Evolutionary conservation across 1,140 invertebrate species (phyloP).

Genomic region (Potamilus streckersoni): DNA sequence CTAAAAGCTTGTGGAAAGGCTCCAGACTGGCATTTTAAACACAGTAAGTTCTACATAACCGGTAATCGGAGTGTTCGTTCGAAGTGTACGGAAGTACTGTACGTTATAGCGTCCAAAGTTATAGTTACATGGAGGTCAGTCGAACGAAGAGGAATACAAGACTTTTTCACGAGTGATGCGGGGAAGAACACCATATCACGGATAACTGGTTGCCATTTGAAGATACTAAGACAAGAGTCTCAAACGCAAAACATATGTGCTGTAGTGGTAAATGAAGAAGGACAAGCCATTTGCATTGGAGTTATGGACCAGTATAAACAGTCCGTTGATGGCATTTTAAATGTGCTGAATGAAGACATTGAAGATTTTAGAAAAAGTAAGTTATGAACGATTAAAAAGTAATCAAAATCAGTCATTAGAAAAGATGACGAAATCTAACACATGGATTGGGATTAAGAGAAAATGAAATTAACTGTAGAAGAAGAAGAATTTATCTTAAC

Average conservation of each 20-base stretch:
- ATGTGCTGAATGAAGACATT: slow-evolving; percentile 34
- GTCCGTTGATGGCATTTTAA: slow-evolving; percentile 39
- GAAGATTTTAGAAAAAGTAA: slow-evolving; percentile 28
- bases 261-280: slow-evolving; percentile 2
- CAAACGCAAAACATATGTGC: neutral
- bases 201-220: neutral
- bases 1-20: too few relatives aligned
- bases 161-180: neutral
- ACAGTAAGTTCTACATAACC: too few relatives aligned
- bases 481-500: too few relatives aligned
- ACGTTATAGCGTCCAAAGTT: neutral
- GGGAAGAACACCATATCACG: neutral
- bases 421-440: too few relatives aligned
- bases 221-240: slow-evolving; percentile 2
- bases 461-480: too few relatives aligned
- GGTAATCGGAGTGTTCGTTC: too few relatives aligned
- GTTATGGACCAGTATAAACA: neutral
- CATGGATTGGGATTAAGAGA: too few relatives aligned
- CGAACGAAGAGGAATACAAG: slow-evolving; percentile 3
- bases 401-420: slow-evolving; percentile 10
- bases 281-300: slow-evolving; percentile 2
- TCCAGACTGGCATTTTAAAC: too few relatives aligned
- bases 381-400: slow-evolving; percentile 18
- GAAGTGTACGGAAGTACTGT: too few relatives aligned
- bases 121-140: slow-evolving; percentile 5